Base-by-base conservation (phyloP, 2,888 invertebrate genomes). In the Schizaphis graminum region DNA sequence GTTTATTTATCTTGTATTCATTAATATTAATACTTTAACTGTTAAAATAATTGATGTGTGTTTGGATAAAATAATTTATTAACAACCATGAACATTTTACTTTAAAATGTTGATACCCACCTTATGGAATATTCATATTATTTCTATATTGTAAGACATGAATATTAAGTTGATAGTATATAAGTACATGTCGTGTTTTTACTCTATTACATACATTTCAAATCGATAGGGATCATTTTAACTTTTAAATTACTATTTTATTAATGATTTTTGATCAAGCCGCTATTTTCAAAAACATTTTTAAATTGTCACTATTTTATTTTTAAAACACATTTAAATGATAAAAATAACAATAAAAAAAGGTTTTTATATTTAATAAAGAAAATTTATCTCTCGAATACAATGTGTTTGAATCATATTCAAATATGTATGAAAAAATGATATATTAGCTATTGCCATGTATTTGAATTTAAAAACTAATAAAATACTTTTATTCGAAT, bases 51-150 rank as follows among this genome's bases (percentile, higher is more conserved):
- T 35, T 16, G n/a, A 67, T 16, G 7, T 16, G 5, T 35, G 0
- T 67, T 67, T 67, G n/a, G 61, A 67, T 67, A 67, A 67, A 67
- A 67, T 67, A 67, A n/a, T 67, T 67, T 67, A 67, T n/a, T 28
- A 67, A n/a, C n/a, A 67, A 67, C 1, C n/a, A 13, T 67, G n/a
- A n/a, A 13, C 5, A 67, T 67, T 4, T 67, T n/a, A 67, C 28
- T 67, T 67, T 67, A n/a, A n/a, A 4, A 67, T 67, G 11, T 4
- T n/a, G 13, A 28, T 61, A 67, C 5, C 13, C 13, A n/a, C 5
- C 61, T 67, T n/a, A 61, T 1, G 13, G 4, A 28, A 61, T 61
- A 61, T n/a, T 28, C 4, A n/a, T n/a, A n/a, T 67, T 67, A 67
- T 67, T 67, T 67, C 61, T n/a, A n/a, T n/a, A n/a, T n/a, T 28